Evolutionary conservation across 2,888 invertebrate genomes (phyloP).

Genomic region (Norana najaformis): DNA sequence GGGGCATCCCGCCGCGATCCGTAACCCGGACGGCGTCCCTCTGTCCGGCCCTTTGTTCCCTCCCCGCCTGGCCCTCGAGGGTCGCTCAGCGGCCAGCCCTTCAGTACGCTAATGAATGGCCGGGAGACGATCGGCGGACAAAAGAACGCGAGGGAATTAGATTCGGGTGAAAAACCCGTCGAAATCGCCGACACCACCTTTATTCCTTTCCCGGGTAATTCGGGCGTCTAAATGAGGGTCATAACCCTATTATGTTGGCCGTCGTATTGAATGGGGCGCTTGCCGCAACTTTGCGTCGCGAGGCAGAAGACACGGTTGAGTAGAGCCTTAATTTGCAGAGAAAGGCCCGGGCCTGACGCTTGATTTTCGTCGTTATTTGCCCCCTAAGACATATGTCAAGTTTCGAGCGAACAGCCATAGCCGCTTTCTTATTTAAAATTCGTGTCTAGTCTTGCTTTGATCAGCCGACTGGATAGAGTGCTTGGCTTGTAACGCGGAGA

Average conservation of each 20-base stretch:
- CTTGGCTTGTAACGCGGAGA: no score
- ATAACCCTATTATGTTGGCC: background rate
- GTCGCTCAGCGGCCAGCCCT: background rate
- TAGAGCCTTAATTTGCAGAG: background rate
- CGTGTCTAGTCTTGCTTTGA: background rate
- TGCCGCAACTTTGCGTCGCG: no score
- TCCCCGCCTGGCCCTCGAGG: background rate
- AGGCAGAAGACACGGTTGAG: background rate
- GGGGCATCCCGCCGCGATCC: background rate
- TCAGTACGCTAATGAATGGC: background rate
- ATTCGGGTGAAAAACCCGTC: background rate
- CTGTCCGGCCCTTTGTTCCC: conserved; percentile 13
- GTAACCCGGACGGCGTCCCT: background rate
- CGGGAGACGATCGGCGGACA: background rate
- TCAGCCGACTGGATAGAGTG: no score
- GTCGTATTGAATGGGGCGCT: background rate
- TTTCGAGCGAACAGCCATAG: background rate
- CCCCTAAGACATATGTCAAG: background rate
- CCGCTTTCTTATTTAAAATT: background rate
- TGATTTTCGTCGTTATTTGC: background rate
- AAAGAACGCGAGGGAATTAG: background rate
- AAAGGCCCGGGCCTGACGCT: background rate
- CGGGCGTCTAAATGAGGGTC: background rate
- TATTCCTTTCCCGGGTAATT: background rate
- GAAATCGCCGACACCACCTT: background rate